Conservation (phyloP, 1,140 invertebrate species). For the Leptinotarsa undecemlineata region DNA sequence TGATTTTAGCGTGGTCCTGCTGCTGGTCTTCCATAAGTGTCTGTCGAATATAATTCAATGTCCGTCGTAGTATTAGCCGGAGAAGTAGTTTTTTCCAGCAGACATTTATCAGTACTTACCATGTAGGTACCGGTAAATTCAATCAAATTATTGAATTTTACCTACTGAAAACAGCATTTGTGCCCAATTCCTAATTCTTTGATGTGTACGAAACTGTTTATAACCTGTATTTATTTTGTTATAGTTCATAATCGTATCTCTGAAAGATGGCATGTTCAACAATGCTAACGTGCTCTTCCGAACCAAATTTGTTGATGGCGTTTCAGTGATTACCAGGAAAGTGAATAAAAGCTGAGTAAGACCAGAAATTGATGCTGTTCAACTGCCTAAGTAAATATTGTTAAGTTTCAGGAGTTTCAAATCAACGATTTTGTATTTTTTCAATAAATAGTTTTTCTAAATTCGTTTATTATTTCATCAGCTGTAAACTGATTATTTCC, state of each 20-base stretch:
- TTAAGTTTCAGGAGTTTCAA: background rate
- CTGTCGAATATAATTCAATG: too few species aligned
- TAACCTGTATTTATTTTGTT: conserved; percentile 40
- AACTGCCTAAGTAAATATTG: background rate
- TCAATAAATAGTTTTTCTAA: conserved; percentile 8
- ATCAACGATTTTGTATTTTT: background rate
- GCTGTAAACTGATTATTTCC: too few species aligned
- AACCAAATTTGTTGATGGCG: conserved; percentile 94
- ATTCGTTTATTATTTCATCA: too few species aligned
- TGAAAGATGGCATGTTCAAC: conserved; percentile 99
- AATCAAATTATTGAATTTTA: too few species aligned
- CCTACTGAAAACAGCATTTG: too few species aligned
- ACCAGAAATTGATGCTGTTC: background rate
- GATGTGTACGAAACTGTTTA: background rate
- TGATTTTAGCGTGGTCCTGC: too few species aligned
- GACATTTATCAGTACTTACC: too few species aligned
- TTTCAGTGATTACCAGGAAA: conserved; percentile 83
- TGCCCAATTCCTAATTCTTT: background rate
- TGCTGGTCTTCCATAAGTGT: too few species aligned
- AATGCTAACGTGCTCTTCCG: conserved; percentile 98
- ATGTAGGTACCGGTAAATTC: too few species aligned
- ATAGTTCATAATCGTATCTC: conserved; percentile 97
- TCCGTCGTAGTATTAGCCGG: too few species aligned
- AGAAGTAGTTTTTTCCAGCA: too few species aligned
- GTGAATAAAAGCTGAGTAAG: conserved; percentile 48